A percentile compares a stretch with the other conserved stretches of the same genome.
These are phyloP conservation scores for Beaufortia kweichowensis DNA, from an alignment of 2,113 vertebrate genomes.

Conservation along the genomic window DNA sequence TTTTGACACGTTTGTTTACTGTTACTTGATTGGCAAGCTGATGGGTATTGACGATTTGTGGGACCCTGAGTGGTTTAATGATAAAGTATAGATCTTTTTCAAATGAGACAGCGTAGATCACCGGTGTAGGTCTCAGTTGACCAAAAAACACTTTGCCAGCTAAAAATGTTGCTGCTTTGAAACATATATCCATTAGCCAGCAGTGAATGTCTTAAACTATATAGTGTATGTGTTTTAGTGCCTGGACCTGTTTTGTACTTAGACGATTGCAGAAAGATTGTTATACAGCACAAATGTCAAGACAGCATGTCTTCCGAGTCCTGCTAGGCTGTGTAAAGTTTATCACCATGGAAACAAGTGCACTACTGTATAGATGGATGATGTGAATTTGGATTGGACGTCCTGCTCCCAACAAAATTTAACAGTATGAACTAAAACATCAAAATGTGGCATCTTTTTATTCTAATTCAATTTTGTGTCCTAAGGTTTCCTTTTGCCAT, in stretches of 20 bases:
- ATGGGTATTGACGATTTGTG: slow-evolving; percentile 56
- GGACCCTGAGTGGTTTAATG: slow-evolving; percentile 60
- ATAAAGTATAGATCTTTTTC: slow-evolving; percentile 66
- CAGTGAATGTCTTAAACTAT: background rate
- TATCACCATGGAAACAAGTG: slow-evolving; percentile 34
- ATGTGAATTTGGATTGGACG: slow-evolving; percentile 4
- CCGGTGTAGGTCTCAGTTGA: slow-evolving; percentile 30
- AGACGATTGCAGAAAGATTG: background rate
- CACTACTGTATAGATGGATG: background rate
- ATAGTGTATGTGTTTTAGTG: no score
- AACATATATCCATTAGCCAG: background rate
- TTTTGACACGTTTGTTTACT: slow-evolving; percentile 52
- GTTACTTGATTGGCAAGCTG: slow-evolving; percentile 51
- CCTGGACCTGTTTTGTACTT: no score
- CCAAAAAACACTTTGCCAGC: slow-evolving; percentile 49
- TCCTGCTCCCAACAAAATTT: background rate
- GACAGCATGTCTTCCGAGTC: background rate
- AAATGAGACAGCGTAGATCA: slow-evolving; percentile 65
- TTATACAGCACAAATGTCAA: background rate
- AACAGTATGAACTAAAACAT: background rate
- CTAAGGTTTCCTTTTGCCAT: no score
- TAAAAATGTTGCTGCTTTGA: slow-evolving; percentile 31
- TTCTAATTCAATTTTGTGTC: no score
- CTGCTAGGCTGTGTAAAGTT: background rate
- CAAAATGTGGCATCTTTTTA: background rate